Evolutionary conservation across 2,888 invertebrate genomes (phyloP).

Genomic region (Standfussiana lucernea): DNA sequence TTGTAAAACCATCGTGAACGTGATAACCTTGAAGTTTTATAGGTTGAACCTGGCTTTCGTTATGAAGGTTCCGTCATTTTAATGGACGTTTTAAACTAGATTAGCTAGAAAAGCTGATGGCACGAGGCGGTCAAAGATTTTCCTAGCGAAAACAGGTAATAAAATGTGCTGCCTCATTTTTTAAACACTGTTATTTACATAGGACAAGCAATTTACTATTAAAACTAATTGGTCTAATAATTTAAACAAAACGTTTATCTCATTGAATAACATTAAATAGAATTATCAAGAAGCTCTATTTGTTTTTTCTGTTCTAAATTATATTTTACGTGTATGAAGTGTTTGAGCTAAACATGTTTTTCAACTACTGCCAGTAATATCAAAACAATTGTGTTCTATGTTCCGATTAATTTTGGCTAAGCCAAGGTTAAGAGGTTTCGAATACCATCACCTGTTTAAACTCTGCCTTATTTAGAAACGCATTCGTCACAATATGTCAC

Average conservation of each 20-base stretch:
- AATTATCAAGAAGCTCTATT: constrained; percentile 4
- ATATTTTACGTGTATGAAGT: background rate
- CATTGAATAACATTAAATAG: background rate
- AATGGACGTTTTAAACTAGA: background rate
- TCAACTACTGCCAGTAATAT: constrained; percentile 1
- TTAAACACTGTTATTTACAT: background rate
- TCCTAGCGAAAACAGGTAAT: background rate
- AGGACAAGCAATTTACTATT: background rate
- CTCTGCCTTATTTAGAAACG: constrained; percentile 17
- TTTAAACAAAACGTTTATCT: constrained; percentile 28
- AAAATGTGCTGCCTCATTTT: background rate
- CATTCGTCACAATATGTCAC: constrained; percentile 16
- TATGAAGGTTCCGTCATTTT: constrained; percentile 18
- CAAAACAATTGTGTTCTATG: constrained; percentile 24
- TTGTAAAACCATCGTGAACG: constrained; percentile 50
- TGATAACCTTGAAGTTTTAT: constrained; percentile 66
- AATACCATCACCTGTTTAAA: constrained; percentile 46
- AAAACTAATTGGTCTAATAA: constrained; percentile 19
- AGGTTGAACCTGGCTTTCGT: constrained; percentile 24
- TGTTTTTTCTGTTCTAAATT: constrained; percentile 13
- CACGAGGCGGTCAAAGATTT: background rate
- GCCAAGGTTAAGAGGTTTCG: constrained; percentile 29
- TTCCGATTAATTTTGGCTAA: constrained; percentile 16
- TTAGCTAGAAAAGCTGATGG: background rate
- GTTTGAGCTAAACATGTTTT: constrained; percentile 16